phyloP scores from a whole-genome alignment of 2,888 invertebrate species.

The Leptarthrus brevirostris region DNA sequence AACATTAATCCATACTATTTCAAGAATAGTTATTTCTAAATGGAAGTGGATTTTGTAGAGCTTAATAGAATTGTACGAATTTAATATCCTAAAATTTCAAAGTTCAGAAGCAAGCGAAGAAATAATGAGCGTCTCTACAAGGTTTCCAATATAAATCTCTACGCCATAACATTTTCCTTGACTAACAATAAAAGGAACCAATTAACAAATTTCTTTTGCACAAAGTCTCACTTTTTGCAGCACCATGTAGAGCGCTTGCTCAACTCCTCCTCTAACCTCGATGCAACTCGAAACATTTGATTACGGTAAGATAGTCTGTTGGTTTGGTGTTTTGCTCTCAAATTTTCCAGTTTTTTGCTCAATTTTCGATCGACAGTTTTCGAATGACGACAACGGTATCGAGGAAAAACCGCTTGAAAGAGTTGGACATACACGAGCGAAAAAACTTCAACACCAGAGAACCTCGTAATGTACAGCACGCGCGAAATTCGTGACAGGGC shows the following conservation, averaged over 20 bases:
- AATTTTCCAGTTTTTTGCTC: slow-evolving; percentile 23
- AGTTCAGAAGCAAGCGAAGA: too few relatives aligned
- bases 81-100: too few relatives aligned
- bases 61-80: too few relatives aligned
- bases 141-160: too few relatives aligned
- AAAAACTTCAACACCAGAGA: slow-evolving; percentile 51
- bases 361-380: slow-evolving; percentile 39
- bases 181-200: neutral
- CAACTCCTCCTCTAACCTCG: slow-evolving; percentile 28
- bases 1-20: too few relatives aligned
- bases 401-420: slow-evolving; percentile 17
- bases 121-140: too few relatives aligned
- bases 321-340: slow-evolving; percentile 24
- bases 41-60: too few relatives aligned
- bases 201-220: slow-evolving; percentile 11
- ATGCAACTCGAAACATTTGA: slow-evolving; percentile 22
- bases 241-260: slow-evolving; percentile 21
- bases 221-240: slow-evolving; percentile 21
- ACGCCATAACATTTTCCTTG: too few relatives aligned
- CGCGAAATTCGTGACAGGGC: slow-evolving; percentile 61
- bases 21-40: too few relatives aligned
- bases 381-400: slow-evolving; percentile 9
- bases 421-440: slow-evolving; percentile 21
- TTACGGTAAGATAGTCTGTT: slow-evolving; percentile 17
- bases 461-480: slow-evolving; percentile 59